Conservation (phyloP, 2,888 invertebrate genomes). For the Hedya salicella region DNA sequence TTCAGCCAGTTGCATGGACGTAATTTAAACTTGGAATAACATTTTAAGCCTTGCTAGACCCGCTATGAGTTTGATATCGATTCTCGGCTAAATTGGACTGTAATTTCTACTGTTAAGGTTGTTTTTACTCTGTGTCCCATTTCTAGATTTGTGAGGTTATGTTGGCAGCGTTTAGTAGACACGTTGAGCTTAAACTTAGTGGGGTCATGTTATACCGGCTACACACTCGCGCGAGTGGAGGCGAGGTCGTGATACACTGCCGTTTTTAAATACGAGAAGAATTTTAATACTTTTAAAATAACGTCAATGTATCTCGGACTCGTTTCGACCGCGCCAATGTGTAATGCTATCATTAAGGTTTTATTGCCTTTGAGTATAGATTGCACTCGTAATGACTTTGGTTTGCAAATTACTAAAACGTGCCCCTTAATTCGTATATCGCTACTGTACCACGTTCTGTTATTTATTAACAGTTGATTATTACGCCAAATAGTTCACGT, state of each 20-base stretch:
- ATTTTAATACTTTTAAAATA: too few relatives aligned
- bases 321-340: too few relatives aligned
- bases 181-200: slow-evolving; percentile 10
- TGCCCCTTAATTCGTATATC: too few relatives aligned
- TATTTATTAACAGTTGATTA: too few relatives aligned
- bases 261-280: too few relatives aligned
- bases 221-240: too few relatives aligned
- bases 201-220: slow-evolving; percentile 14
- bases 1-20: slow-evolving; percentile 38
- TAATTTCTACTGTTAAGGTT: background rate
- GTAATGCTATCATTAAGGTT: too few relatives aligned
- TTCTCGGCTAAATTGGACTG: background rate
- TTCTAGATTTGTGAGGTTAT: slow-evolving; percentile 21
- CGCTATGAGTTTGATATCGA: slow-evolving; percentile 10
- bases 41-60: slow-evolving; percentile 36
- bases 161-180: slow-evolving; percentile 18
- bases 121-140: background rate
- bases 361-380: slow-evolving; percentile 7
- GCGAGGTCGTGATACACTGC: too few relatives aligned
- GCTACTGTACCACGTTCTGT: too few relatives aligned
- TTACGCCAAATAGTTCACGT: too few relatives aligned
- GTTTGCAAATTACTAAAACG: too few relatives aligned
- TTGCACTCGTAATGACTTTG: slow-evolving; percentile 1
- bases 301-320: too few relatives aligned
- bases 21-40: slow-evolving; percentile 43